phyloP scores from a whole-genome alignment of 2,797 vertebrate species.

The Carduelis carduelis region DNA sequence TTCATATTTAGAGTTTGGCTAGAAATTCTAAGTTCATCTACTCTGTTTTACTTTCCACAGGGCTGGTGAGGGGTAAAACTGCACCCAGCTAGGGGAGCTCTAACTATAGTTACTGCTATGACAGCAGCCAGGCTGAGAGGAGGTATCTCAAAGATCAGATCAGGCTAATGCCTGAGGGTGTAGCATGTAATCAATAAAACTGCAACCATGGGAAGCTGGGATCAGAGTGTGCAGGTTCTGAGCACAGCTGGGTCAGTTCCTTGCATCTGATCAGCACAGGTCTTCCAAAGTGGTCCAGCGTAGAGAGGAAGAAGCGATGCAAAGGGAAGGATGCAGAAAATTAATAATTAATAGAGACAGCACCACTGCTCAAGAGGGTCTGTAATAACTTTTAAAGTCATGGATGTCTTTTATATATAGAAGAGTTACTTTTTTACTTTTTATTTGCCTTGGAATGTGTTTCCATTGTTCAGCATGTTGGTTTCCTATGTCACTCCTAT shows the following conservation, averaged over 20 bases:
- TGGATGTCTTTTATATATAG: background rate
- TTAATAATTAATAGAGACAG: background rate
- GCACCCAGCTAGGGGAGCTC: background rate
- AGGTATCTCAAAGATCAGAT: background rate
- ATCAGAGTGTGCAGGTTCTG: background rate
- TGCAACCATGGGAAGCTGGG: rapidly evolving
- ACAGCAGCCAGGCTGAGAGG: background rate
- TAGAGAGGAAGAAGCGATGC: background rate
- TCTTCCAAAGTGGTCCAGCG: background rate
- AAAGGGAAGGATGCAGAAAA: background rate
- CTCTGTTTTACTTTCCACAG: background rate
- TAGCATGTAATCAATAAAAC: background rate
- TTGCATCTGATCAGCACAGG: background rate
- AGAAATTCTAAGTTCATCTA: background rate
- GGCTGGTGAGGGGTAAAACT: background rate
- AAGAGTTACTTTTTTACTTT: background rate
- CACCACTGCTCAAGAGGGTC: background rate
- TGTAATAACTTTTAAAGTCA: background rate
- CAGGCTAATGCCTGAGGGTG: background rate
- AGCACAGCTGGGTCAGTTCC: background rate
- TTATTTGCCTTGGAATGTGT: background rate
- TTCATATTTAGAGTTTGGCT: background rate
- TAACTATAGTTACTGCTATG: background rate
- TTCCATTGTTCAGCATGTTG: background rate
- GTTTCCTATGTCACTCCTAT: background rate